Evolutionary conservation across 2,888 invertebrate species (phyloP).

Genomic region (Agrochola lychnidis): DNA sequence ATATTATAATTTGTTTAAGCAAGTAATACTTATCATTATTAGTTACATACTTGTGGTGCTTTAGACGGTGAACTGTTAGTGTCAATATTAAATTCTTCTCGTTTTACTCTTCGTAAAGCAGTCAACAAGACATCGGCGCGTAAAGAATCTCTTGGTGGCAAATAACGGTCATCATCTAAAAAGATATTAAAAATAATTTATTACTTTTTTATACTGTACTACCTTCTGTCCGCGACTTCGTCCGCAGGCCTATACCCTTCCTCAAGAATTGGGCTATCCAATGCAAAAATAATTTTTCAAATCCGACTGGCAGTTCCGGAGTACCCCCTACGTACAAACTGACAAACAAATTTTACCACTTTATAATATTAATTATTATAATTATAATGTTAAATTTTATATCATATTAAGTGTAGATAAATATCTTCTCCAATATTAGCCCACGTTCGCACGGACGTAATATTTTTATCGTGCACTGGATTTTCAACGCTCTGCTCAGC

Average conservation of each 20-base stretch:
- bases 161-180: conserved; percentile 82
- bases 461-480: no score
- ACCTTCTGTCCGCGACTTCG: no score
- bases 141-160: conserved; percentile 84
- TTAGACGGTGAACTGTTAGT: conserved; percentile 77
- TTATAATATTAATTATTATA: no score
- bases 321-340: no score
- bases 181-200: not conserved
- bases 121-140: conserved; percentile 84
- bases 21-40: not conserved
- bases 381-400: no score
- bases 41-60: conserved; percentile 76
- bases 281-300: no score
- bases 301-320: no score
- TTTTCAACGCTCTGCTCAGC: no score
- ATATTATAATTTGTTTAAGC: not conserved
- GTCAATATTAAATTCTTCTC: conserved; percentile 85
- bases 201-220: not conserved
- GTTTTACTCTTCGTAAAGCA: conserved; percentile 79
- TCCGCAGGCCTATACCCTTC: no score
- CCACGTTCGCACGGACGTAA: no score
- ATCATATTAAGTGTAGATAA: not conserved
- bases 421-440: not conserved
- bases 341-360: no score
- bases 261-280: no score